These are phyloP conservation scores for Acronicta aceris DNA, from an alignment of 2,888 invertebrate genomes.

Conservation along the genomic window DNA sequence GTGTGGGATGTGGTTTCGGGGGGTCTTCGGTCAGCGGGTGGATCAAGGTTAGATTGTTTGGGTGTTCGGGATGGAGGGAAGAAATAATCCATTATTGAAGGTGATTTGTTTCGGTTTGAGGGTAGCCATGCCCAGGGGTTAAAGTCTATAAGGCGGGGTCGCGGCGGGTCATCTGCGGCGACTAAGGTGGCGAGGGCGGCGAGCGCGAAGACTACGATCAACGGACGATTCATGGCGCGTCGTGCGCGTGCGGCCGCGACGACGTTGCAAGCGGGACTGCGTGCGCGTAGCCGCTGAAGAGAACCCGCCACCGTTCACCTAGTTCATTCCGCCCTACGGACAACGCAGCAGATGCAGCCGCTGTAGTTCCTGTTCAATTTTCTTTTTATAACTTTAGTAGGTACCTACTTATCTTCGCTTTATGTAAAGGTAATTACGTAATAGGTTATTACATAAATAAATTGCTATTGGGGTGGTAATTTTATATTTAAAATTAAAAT, in stretches of 20 bases:
- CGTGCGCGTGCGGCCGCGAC: conserved; percentile 85
- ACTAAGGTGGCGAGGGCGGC: conserved; percentile 72
- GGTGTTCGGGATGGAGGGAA: conserved; percentile 87
- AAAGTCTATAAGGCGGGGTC: conserved; percentile 83
- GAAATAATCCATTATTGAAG: conserved; percentile 87
- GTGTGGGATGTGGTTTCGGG: conserved; percentile 67
- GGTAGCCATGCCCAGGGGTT: conserved; percentile 87
- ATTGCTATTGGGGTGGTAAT: conserved; percentile 16
- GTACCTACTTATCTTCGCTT: conserved; percentile 36
- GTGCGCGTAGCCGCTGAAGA: conserved; percentile 72
- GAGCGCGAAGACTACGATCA: conserved; percentile 80
- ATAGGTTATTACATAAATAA: conserved; percentile 33
- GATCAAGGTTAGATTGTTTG: conserved; percentile 83
- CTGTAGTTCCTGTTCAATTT: conserved; percentile 63
- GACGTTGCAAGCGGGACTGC: conserved; percentile 85
- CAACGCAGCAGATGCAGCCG: conserved; percentile 68
- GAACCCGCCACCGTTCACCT: conserved; percentile 75
- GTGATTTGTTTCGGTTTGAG: conserved; percentile 79
- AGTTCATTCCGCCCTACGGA: conserved; percentile 73
- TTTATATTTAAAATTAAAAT: too few relatives aligned
- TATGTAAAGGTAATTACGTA: conserved; percentile 38
- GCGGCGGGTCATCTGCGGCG: conserved; percentile 74
- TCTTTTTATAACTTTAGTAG: conserved; percentile 44
- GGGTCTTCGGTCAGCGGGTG: conserved; percentile 79
- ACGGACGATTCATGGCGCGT: conserved; percentile 80